Evolutionary conservation across 2,113 vertebrate genomes (phyloP), one percentile per base, ranked within the genome.

Genomic region (Coregonus clupeaformis): DNA sequence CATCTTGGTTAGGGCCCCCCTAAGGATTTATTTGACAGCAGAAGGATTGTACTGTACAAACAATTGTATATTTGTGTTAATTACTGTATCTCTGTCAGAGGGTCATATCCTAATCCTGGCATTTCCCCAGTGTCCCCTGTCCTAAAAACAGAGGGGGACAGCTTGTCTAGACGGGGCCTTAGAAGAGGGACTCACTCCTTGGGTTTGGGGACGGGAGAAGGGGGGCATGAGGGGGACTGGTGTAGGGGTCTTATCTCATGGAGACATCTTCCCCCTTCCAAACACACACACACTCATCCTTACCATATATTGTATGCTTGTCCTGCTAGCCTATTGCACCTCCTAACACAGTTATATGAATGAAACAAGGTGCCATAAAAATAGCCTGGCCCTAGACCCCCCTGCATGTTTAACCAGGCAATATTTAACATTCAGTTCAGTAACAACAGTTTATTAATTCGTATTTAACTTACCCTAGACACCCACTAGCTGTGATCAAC

Each of bases 81-180:
- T 13, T 55, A 20, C 49, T 55, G 49, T 18, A 20, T 55, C 18
- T 20, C 16, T 0, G 72, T 68, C 52, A 12, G n/a, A 71, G 76
- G 55, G 81, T 89, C 82, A 80, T 83, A 88, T 69, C 49, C 82
- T 91, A 88, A 90, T 89, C 86, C 75, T 0, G 45, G 74, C 11
- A 30, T 84, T 86, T 80, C 80, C 75, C 42, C 27, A 30, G 18
- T 22, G 57, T 60, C 6, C 18, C n/a, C 25, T 60, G 66, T 78
- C 83, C 78, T 85, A 83, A 80, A 82, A 88, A 87, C 84, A 78
- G 62, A n/a, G 82, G 85, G 83, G 64, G 86, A 86, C 84, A 82
- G 68, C 84, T 87, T 77, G 84, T 88, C 86, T 87, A 86, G 87
- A 88, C 90, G 70, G 9, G 70, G 85, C 80, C 75, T 90, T 85